phyloP scores from a whole-genome alignment of 2,797 vertebrate species.

The Novumbra hubbsi region DNA sequence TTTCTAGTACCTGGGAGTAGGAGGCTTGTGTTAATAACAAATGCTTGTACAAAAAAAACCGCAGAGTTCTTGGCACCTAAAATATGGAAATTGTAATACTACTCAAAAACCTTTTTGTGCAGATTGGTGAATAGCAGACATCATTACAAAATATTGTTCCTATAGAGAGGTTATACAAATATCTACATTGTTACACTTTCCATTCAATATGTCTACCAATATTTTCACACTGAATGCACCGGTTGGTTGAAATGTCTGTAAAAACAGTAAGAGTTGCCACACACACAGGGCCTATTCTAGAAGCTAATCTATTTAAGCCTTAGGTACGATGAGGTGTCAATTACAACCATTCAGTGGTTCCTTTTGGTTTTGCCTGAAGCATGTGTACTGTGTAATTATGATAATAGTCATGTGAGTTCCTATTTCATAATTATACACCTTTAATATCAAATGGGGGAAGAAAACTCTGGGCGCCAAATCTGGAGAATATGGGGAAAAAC shows the following conservation, averaged over 20 bases:
- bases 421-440: conserved; percentile 2
- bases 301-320: background rate
- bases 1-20: conserved; percentile 17
- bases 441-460: background rate
- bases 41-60: conserved; percentile 4
- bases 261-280: conserved; percentile 4
- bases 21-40: conserved; percentile 23
- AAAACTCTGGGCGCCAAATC: background rate
- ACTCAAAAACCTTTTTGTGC: conserved; percentile 2
- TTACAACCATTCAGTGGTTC: background rate
- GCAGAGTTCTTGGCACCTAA: background rate
- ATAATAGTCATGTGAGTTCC: background rate
- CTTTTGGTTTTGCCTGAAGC: background rate
- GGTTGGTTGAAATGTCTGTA: conserved; percentile 14
- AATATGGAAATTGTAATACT: conserved; percentile 7
- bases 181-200: conserved; percentile 24
- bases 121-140: conserved; percentile 13
- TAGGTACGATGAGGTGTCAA: background rate
- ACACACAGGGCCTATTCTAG: background rate
- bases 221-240: conserved; percentile 21
- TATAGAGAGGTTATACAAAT: conserved; percentile 21
- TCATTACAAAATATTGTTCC: conserved; percentile 12
- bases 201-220: conserved; percentile 17
- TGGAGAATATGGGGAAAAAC: background rate
- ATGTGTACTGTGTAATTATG: background rate